Percentiles rank a stretch among this genome's conserved stretches.
Evolutionary conservation across 2,888 invertebrate genomes (phyloP).

Genomic region (Congeria kusceri): DNA sequence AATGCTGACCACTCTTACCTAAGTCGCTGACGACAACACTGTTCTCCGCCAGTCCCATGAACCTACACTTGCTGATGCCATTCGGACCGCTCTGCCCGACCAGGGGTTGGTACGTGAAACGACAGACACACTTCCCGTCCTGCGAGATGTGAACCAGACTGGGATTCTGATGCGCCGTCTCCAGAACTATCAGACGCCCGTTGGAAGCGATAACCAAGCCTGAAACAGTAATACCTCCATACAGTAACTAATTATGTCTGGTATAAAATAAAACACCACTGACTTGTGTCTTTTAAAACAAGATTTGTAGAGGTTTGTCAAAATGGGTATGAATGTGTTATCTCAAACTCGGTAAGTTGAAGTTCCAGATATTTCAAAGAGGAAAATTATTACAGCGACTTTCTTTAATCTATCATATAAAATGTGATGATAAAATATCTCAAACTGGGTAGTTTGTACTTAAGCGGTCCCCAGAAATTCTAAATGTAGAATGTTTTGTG

Average conservation of each 20-base stretch:
- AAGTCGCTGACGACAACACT: conserved; percentile 77
- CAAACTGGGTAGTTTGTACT: too few species aligned
- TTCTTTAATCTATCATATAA: too few species aligned
- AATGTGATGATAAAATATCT: too few species aligned
- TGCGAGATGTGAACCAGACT: conserved; percentile 65
- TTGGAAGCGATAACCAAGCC: conserved; percentile 71
- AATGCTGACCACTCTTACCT: conserved; percentile 64
- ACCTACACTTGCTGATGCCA: conserved; percentile 71
- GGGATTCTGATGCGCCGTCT: conserved; percentile 62
- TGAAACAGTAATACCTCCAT: conserved; percentile 35
- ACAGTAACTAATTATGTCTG: neutral
- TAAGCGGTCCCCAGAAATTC: too few species aligned
- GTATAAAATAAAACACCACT: too few species aligned
- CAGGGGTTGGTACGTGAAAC: conserved; percentile 60
- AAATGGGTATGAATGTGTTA: too few species aligned
- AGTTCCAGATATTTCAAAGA: too few species aligned
- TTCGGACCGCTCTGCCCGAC: conserved; percentile 10
- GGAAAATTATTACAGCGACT: too few species aligned
- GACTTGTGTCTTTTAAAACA: too few species aligned
- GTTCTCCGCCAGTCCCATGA: conserved; percentile 70
- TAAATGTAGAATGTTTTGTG: too few species aligned
- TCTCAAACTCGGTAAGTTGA: too few species aligned
- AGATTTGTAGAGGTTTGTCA: too few species aligned
- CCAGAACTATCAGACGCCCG: conserved; percentile 70
- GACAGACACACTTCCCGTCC: conserved; percentile 49